Base-by-base conservation (phyloP, 53 echinoderm and acorn worm genomes). In the Henricia sp. region DNA sequence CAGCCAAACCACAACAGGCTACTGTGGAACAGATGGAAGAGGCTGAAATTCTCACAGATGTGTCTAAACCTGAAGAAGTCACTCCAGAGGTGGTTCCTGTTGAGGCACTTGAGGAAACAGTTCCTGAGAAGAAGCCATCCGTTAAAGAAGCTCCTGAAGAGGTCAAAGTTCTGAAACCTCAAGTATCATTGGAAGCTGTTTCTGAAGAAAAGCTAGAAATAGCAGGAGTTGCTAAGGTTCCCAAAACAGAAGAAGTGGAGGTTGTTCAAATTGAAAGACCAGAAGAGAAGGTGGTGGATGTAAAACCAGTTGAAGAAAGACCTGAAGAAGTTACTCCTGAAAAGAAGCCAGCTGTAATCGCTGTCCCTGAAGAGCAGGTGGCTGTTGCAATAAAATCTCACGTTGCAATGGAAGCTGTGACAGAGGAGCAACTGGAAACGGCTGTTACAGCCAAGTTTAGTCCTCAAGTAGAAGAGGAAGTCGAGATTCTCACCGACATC, bases 121-220 rank as follows among this genome's bases (percentile, higher is more conserved):
- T 84, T 8, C 70, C 71, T 25, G 71, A 83, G 52, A 40, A 72
- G 48, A 72, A 25, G 51, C 58, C 87, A 12, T 69, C 84, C 29
- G 36, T 77, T 13, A 76, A 60, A 40, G 89, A 92, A 40, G 92
- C 62, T 59, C 86, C 86, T 0, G 82, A 83, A 25, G 84, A 93
- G 52, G 48, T 80, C 33, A 19, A 63, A 32, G 58, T 39, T 0
- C 43, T 62, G 14, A 77, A 77, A 30, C 60, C 77, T 32, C 63
- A 80, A 46, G 80, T 63, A 1, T 44, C 62, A 9, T 43, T 80
- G 13, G 80, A 80, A 14, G 64, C 34, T 34, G 50, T 64, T 44
- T 80, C 80, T 30, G 80, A 62, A 32, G 50, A 80, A 19, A 46
- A 80, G 44, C 63, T 80, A 11, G 53, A 83, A 69, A 40, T 50